Percentiles rank a stretch among this genome's conserved stretches.
Conservation (phyloP, 2,113 vertebrate species). For the Limnothrissa miodon region DNA sequence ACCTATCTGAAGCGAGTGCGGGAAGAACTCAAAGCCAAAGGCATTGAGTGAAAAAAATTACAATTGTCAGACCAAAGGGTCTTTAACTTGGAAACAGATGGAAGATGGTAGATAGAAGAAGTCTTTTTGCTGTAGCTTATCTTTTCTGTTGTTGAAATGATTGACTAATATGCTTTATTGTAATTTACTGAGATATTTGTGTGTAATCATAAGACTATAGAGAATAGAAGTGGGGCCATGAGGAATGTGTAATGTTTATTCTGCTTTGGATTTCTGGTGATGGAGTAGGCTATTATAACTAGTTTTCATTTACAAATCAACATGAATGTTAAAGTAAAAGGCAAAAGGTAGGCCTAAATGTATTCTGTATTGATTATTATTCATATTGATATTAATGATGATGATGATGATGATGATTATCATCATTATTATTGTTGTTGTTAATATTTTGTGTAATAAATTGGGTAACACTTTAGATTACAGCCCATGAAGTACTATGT, state of each 20-base stretch:
- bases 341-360: no score
- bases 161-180: not conserved
- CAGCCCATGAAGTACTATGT: no score
- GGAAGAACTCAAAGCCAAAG: constrained; percentile 71
- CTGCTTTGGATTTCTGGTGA: not conserved
- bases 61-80: not conserved
- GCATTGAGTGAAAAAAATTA: constrained; percentile 55
- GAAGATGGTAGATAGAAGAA: no score
- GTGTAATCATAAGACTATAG: not conserved
- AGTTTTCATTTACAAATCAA: not conserved
- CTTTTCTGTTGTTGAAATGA: not conserved
- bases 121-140: no score
- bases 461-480: no score
- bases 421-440: no score
- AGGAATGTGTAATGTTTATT: not conserved
- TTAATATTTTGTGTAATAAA: no score
- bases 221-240: no score
- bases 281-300: not conserved
- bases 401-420: no score
- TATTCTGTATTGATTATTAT: no score
- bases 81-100: not conserved
- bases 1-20: constrained; percentile 63
- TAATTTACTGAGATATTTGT: not conserved
- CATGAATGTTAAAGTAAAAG: no score
- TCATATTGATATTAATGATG: no score